phyloP scores from a whole-genome alignment of 1,140 invertebrate genomes.

The Listronotus oregonensis region DNA sequence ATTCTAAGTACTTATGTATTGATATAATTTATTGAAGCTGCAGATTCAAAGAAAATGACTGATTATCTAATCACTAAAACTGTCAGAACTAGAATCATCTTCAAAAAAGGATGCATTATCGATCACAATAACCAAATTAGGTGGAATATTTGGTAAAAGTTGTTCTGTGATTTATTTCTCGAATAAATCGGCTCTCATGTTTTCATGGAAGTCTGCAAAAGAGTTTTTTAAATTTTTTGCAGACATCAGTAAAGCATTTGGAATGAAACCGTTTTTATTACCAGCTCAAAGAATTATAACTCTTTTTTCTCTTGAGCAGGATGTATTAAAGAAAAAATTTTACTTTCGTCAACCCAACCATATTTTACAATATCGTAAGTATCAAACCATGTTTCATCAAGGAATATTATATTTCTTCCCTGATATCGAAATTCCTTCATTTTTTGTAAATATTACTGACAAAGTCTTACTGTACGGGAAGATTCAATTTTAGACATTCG shows the following conservation, averaged over 20 bases:
- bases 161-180: conserved; percentile 26
- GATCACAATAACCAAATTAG: conserved; percentile 32
- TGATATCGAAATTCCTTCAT: not conserved
- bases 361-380: conserved; percentile 19
- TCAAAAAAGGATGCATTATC: conserved; percentile 32
- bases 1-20: too few relatives aligned
- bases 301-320: conserved; percentile 37
- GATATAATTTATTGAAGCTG: too few relatives aligned
- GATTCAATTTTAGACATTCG: conserved; percentile 12
- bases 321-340: conserved; percentile 17
- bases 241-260: conserved; percentile 40
- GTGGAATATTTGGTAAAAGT: conserved; percentile 22
- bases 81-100: too few relatives aligned
- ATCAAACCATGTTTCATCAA: conserved; percentile 21
- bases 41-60: too few relatives aligned
- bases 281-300: conserved; percentile 46
- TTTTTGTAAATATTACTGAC: conserved; percentile 4
- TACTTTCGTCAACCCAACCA: conserved; percentile 16
- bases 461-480: not conserved
- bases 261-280: conserved; percentile 38
- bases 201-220: conserved; percentile 32
- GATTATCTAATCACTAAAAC: too few relatives aligned
- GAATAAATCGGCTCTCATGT: conserved; percentile 36
- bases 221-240: conserved; percentile 31
- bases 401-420: not conserved